Conservation (phyloP, 2,113 vertebrate genomes). For the Megatriorchis doriae region DNA sequence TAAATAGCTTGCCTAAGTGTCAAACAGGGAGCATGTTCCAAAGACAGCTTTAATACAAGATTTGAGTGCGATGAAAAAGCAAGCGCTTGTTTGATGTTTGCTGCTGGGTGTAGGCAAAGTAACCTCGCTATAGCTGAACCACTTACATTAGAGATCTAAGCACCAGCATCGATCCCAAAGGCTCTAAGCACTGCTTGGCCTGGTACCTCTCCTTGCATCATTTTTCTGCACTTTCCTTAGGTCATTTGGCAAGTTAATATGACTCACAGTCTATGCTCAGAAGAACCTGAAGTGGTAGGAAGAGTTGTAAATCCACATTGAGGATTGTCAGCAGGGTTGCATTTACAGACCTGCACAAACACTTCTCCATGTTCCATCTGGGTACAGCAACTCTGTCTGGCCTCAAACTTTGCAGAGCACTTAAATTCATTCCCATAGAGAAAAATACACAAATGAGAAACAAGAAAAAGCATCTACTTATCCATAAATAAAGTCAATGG, state of each 20-base stretch:
- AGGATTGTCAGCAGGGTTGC: neutral
- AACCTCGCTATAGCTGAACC: fast-evolving
- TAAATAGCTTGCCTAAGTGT: neutral
- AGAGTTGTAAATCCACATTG: neutral
- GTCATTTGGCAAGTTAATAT: neutral
- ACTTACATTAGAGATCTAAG: neutral
- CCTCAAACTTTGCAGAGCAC: neutral
- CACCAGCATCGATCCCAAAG: neutral
- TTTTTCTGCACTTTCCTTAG: neutral
- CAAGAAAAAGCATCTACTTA: neutral
- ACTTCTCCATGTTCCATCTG: neutral
- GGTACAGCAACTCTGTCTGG: neutral
- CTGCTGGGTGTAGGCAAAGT: neutral
- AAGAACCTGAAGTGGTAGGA: neutral
- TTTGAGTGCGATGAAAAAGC: neutral
- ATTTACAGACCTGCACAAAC: neutral
- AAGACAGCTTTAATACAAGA: neutral
- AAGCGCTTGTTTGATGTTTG: neutral
- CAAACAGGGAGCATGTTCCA: neutral
- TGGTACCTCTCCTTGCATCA: neutral
- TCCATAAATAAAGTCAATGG: neutral
- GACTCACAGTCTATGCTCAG: neutral
- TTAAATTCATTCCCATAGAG: neutral
- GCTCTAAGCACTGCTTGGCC: neutral
- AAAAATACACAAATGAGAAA: neutral